phyloP scores from a whole-genome alignment of 2,888 invertebrate species.

The Melangyna quadrimaculata region DNA sequence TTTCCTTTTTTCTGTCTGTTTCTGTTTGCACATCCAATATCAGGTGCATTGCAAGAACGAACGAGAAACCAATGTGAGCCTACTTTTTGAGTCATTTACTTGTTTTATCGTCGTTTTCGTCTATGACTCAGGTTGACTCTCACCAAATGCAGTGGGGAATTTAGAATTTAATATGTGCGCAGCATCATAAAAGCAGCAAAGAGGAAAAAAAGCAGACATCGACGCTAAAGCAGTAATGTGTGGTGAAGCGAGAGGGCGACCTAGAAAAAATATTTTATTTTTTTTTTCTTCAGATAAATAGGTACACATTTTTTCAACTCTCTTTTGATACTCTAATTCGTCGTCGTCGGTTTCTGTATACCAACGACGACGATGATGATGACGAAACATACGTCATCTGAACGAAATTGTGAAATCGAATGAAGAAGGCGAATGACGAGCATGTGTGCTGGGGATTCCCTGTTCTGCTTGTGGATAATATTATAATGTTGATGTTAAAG shows the following conservation, averaged over 20 bases:
- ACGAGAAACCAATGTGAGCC: neutral
- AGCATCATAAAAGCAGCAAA: neutral
- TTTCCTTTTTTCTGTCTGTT: slow-evolving; percentile 12
- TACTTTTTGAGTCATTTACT: slow-evolving; percentile 10
- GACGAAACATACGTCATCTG: slow-evolving; percentile 47
- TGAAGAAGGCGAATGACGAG: slow-evolving; percentile 1
- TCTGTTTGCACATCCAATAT: slow-evolving; percentile 23
- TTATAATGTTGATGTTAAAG: neutral
- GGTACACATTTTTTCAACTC: slow-evolving; percentile 38
- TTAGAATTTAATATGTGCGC: slow-evolving; percentile 31
- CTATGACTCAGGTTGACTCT: slow-evolving; percentile 18
- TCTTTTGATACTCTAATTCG: slow-evolving; percentile 31
- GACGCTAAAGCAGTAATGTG: slow-evolving; percentile 8
- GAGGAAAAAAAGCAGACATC: slow-evolving; percentile 1
- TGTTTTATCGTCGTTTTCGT: neutral
- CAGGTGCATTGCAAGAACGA: slow-evolving; percentile 39
- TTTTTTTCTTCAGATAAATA: slow-evolving; percentile 40
- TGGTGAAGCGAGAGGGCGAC: slow-evolving; percentile 44
- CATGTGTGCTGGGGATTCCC: slow-evolving; percentile 58
- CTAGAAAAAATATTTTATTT: slow-evolving; percentile 47
- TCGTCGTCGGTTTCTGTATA: slow-evolving; percentile 20
- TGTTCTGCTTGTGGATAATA: neutral
- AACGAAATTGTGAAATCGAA: slow-evolving; percentile 43
- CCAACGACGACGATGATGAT: slow-evolving; percentile 3
- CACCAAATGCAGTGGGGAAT: slow-evolving; percentile 1